These are phyloP conservation scores for Typhlomys cinereus DNA, from an alignment of 2,113 vertebrate species.

Conservation along the genomic window DNA sequence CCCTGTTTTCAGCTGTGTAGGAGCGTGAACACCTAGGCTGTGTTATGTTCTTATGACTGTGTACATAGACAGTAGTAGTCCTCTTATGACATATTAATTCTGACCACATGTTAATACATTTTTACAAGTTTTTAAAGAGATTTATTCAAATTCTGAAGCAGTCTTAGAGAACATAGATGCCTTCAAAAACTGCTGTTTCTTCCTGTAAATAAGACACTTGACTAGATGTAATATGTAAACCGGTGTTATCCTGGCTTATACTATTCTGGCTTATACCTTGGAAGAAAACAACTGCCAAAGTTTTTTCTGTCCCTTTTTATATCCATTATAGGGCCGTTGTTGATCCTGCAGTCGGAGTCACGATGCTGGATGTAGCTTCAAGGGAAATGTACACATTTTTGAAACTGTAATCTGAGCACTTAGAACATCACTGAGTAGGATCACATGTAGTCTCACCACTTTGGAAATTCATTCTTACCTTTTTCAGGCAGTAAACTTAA, in stretches of 20 bases:
- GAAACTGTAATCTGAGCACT: not conserved
- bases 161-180: not conserved
- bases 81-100: not conserved
- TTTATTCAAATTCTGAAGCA: constrained; percentile 17
- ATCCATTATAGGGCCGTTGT: not conserved
- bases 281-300: not conserved
- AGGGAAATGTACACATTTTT: constrained; percentile 12
- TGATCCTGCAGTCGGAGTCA: not conserved
- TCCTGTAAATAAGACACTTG: not conserved
- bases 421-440: not conserved
- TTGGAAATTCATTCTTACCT: not conserved
- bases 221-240: not conserved
- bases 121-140: constrained; percentile 17
- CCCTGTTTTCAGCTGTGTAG: not conserved
- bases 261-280: not conserved
- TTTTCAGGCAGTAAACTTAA: not conserved
- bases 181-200: constrained; percentile 12
- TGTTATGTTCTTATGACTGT: constrained; percentile 4
- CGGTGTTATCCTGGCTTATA: not conserved
- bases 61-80: constrained; percentile 3
- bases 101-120: not conserved
- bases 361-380: not conserved
- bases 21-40: not conserved
- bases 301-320: not conserved
- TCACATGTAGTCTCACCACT: not conserved